Conservation (phyloP, 2,888 invertebrate species). For the Stenolophus ochropezus region DNA sequence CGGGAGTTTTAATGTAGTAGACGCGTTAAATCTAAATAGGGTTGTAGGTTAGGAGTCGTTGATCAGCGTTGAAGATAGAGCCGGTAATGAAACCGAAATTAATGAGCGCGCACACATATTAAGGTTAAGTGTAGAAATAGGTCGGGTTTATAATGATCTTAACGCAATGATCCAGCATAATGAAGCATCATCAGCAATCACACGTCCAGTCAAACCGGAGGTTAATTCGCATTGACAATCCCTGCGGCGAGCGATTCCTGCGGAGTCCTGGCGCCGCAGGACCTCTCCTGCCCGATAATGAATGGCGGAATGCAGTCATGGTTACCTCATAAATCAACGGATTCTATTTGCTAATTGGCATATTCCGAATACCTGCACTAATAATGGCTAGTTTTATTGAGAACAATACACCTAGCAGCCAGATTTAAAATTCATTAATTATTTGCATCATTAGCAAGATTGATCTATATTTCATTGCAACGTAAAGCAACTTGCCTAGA, state of each 20-base stretch:
- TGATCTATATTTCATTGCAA: background rate
- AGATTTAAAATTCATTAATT: constrained; percentile 41
- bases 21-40: background rate
- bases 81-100: background rate
- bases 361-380: constrained; percentile 49
- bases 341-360: constrained; percentile 52
- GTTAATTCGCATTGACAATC: constrained; percentile 26
- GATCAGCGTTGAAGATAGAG: background rate
- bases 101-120: background rate
- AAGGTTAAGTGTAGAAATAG: constrained; percentile 1
- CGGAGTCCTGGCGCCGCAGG: background rate
- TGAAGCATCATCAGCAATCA: constrained; percentile 37
- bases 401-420: constrained; percentile 9
- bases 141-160: constrained; percentile 27
- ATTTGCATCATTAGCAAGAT: constrained; percentile 21
- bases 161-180: constrained; percentile 8
- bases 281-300: constrained; percentile 42
- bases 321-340: constrained; percentile 47
- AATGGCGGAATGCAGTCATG: constrained; percentile 53
- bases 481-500: background rate
- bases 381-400: constrained; percentile 45
- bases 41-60: background rate
- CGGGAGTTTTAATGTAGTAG: too few species aligned
- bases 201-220: constrained; percentile 17
- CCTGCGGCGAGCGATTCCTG: background rate